Evolutionary conservation across 2,113 vertebrate genomes (phyloP), one percentile per base, ranked within the genome.

Genomic region (Piaya cayana): DNA sequence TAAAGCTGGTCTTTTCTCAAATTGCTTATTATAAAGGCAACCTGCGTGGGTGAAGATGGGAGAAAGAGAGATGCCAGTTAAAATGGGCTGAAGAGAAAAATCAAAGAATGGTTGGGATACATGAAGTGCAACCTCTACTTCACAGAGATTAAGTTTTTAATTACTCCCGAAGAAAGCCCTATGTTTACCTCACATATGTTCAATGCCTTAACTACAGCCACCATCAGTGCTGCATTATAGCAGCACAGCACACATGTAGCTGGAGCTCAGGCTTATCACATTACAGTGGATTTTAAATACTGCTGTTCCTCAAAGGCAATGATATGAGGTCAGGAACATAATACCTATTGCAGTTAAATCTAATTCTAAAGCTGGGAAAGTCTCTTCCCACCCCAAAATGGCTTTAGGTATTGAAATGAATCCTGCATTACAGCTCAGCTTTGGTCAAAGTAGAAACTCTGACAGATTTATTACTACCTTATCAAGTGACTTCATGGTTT

Each of bases 391-490:
- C 78, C 71, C 77, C 27, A 85, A 90, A 97, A 97, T 93, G 84
- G 70, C 90, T 97, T 97, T 95, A 90, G 88, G 90, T 97, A 94
- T 97, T 96, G 97, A 97, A 96, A 93, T 91, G 96, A 93, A 96
- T 94, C 82, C 72, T 9, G 1, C 86, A 94, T 95, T 97, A 94
- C 30, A 97, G 75, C 74, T 96, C 89, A 86, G 75, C 75, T 97
- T 97, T 82, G 87, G 85, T 93, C 88, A 96, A 97, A 95, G 88
- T 87, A 60, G 92, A 96, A 95, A 94, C 70, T 86, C 92, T 95
- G 94, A 93, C 93, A 95, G 85, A 96, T 97, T 97, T 97, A 97
- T 96, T 97, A 96, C 83, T 94, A 78, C 71, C 82, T 94, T 94
- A 96, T 97, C 94, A 97, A 97, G 87, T 82, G 90, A 95, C 86